phyloP scores from a whole-genome alignment of 2,888 invertebrate species.

The Acronicta aceris region DNA sequence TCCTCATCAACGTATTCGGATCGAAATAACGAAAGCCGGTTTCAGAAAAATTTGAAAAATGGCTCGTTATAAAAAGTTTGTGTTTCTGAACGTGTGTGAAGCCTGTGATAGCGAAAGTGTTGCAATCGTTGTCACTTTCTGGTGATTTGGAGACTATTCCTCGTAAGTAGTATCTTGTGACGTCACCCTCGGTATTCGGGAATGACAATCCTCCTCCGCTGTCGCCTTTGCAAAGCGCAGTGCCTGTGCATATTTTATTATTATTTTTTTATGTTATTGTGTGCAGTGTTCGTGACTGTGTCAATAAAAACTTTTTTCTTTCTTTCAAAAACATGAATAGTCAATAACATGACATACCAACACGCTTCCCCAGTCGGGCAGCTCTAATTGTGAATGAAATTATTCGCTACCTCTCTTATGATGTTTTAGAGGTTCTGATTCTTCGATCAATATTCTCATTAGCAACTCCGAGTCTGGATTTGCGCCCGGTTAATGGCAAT shows the following conservation, averaged over 20 bases:
- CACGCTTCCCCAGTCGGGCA: too few species aligned
- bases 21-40: neutral
- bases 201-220: conserved; percentile 6
- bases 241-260: neutral
- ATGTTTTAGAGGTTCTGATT: too few species aligned
- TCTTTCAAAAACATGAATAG: too few species aligned
- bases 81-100: neutral
- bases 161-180: conserved; percentile 3
- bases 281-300: too few species aligned
- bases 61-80: neutral
- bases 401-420: too few species aligned
- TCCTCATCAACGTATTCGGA: neutral
- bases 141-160: conserved; percentile 3
- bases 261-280: too few species aligned
- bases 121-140: neutral
- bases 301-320: too few species aligned
- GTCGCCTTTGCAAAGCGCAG: conserved; percentile 6
- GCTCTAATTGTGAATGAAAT: too few species aligned
- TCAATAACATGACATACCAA: too few species aligned
- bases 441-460: too few species aligned
- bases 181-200: neutral
- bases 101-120: neutral
- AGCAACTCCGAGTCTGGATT: too few species aligned
- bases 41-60: neutral
- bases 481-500: too few species aligned